phyloP scores from a whole-genome alignment of 1,140 invertebrate genomes.

The Saccostrea glomerata region DNA sequence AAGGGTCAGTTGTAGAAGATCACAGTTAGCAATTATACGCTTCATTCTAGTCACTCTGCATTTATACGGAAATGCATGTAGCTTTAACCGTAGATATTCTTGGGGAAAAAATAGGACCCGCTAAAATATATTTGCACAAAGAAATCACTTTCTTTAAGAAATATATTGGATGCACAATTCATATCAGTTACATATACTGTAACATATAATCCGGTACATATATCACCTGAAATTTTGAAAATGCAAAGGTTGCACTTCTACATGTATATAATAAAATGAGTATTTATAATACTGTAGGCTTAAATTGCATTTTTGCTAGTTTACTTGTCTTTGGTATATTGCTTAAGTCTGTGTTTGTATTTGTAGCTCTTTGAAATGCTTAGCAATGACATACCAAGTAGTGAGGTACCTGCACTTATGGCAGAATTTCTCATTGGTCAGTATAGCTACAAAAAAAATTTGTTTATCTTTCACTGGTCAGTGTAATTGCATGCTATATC shows the following conservation, averaged over 20 bases:
- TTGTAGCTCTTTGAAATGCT: slow-evolving; percentile 71
- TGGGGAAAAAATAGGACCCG: no score
- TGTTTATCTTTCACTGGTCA: background rate
- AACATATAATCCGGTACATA: no score
- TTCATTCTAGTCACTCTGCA: no score
- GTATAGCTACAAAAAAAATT: background rate
- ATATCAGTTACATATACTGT: no score
- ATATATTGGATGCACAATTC: no score
- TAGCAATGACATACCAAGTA: slow-evolving; percentile 68
- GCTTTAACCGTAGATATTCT: no score
- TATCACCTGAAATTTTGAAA: no score
- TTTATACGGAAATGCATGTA: no score
- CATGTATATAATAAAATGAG: background rate
- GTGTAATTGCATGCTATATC: background rate
- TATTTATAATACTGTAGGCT: background rate
- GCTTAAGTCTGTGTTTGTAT: background rate
- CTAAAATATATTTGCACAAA: no score
- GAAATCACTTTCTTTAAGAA: no score
- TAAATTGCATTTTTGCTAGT: background rate
- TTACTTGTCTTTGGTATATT: background rate
- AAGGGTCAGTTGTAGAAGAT: slow-evolving; percentile 58
- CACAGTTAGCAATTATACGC: no score
- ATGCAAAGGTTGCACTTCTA: background rate
- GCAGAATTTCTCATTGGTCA: slow-evolving; percentile 74
- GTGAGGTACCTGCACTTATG: slow-evolving; percentile 68